These are phyloP conservation scores for Phalloptychus januarius DNA, from an alignment of 2,797 vertebrate genomes.

Conservation along the genomic window DNA sequence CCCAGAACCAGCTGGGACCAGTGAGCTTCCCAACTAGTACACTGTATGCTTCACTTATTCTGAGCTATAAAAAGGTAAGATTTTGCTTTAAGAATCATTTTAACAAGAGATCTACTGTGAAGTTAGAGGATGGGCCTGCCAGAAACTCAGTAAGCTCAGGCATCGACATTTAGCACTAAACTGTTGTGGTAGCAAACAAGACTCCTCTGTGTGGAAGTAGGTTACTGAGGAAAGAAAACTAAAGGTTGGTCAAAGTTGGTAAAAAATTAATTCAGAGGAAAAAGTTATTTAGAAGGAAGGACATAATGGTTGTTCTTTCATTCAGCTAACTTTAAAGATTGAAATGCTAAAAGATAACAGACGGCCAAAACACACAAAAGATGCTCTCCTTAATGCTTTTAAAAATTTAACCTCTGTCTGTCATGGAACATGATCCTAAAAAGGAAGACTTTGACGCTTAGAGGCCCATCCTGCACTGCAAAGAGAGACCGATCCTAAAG, in stretches of 20 bases:
- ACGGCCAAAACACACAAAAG: no score
- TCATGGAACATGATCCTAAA: background rate
- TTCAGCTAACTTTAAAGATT: no score
- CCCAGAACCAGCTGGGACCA: conserved; percentile 61
- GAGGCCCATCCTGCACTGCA: background rate
- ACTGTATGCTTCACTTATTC: background rate
- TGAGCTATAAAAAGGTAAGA: background rate
- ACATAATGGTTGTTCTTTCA: no score
- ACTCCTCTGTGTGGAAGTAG: background rate
- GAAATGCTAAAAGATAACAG: no score
- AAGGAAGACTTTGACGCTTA: no score
- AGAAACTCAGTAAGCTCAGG: background rate
- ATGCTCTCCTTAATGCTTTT: no score
- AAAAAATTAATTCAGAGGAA: no score
- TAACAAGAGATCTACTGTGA: background rate
- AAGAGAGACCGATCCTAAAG: no score
- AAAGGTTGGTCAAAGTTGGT: no score
- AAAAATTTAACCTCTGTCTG: background rate
- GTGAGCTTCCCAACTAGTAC: conserved; percentile 11
- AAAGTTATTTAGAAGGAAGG: no score
- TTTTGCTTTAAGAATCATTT: background rate
- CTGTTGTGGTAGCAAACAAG: background rate
- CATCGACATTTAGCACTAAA: background rate
- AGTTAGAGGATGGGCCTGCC: background rate
- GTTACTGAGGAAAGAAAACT: no score